phyloP scores from a whole-genome alignment of 2,797 vertebrate species.

The Prionace glauca region DNA sequence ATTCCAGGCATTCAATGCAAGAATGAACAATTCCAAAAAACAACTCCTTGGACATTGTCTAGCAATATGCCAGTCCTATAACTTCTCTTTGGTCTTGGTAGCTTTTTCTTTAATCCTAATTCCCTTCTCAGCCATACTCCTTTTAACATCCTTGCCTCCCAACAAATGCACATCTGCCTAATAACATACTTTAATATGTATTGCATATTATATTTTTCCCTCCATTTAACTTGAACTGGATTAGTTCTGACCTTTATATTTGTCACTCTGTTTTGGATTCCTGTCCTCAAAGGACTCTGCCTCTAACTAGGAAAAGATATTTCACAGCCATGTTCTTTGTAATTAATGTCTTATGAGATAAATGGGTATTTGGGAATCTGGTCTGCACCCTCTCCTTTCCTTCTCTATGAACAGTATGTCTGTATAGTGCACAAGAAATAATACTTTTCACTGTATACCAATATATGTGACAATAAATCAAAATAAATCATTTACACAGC shows the following conservation, averaged over 20 bases:
- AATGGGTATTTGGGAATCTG: background rate
- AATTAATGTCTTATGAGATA: background rate
- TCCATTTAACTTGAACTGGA: background rate
- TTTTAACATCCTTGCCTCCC: background rate
- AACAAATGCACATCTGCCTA: background rate
- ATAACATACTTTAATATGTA: background rate
- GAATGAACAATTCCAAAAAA: background rate
- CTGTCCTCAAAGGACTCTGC: background rate
- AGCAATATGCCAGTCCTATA: background rate
- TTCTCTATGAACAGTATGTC: no score
- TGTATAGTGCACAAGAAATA: no score
- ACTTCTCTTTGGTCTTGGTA: background rate
- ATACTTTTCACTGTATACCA: no score
- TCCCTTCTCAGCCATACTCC: background rate
- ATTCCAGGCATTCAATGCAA: background rate
- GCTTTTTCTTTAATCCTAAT: background rate
- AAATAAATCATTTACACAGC: background rate
- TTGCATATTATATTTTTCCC: background rate
- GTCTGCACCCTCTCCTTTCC: no score
- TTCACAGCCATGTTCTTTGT: background rate
- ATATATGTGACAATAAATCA: no score
- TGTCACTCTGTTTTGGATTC: background rate
- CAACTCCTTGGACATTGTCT: background rate
- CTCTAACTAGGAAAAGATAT: no score
- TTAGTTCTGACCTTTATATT: background rate